Evolutionary conservation across 2,888 invertebrate species (phyloP), one percentile per base, ranked within the genome.

Genomic region (Apantesis nais): DNA sequence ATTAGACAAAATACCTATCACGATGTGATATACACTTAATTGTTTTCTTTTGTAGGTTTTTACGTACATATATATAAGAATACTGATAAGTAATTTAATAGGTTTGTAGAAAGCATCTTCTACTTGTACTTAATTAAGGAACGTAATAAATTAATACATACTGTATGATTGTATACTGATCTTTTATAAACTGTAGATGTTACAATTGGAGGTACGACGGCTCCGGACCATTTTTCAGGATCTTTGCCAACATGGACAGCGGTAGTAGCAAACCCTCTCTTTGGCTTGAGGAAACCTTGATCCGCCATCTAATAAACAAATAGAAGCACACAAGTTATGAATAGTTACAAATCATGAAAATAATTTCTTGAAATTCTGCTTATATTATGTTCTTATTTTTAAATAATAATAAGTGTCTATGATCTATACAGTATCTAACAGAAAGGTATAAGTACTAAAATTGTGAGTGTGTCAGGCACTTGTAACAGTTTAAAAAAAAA

Each of bases 241-340:
- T 97, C 96, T 86, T 97, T 97, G 8, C 97, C 97, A 41, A 93
- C 95, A 86, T 98, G 98, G 78, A 98, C 96, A 34, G 98, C 97
- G 77, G 94, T 93, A 2, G 98, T 98, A 11, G 97, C 96, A 88
- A 97, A 97, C 68, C 95, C 94, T 74, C 92, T 87, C 0, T 91
- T 91, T 44, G 84, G 83, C 11, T 91, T 89, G 67, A 90, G 80
- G 76, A 86, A 70, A 62, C 66, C 70, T 62, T 66, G 65, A 37
- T 66, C 58, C n/a, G 55, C 52, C 70, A 70, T 70, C 70, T 41
- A 41, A 39, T 41, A 29, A 62, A 41, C 16, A 62, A 41, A 29
- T 19, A 41, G 1, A 12, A 14, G 14, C 1, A 16, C 29, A 58
- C 39, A 39, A 34, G 34, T 34, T 34, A 34, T n/a, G n/a, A n/a